A percentile compares a stretch with the other conserved stretches of the same genome.
phyloP scores from a whole-genome alignment of 1,140 invertebrate species.

The Dinoponera quadriceps region DNA sequence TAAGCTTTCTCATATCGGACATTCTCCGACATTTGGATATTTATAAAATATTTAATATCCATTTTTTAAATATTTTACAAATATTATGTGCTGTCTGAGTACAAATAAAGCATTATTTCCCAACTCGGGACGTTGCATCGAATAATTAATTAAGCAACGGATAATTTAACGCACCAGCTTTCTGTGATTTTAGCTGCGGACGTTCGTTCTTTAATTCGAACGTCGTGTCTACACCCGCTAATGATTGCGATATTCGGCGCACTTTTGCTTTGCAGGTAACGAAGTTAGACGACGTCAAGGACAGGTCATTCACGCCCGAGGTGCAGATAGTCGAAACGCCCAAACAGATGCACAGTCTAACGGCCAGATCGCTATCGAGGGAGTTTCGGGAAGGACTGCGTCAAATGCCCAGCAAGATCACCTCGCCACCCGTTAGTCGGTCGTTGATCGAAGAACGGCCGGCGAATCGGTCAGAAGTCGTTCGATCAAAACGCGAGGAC shows the following conservation, averaged over 20 bases:
- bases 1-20: too few species aligned
- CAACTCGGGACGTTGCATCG: too few species aligned
- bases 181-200: too few species aligned
- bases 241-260: not conserved
- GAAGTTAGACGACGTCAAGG: constrained; percentile 64
- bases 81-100: too few species aligned
- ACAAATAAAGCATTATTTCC: too few species aligned
- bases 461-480: constrained; percentile 61
- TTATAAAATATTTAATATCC: too few species aligned
- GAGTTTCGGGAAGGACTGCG: constrained; percentile 90
- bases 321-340: constrained; percentile 81
- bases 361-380: constrained; percentile 91
- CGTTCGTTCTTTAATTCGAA: too few species aligned
- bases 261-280: constrained; percentile 60
- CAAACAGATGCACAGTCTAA: constrained; percentile 91
- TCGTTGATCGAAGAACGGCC: constrained; percentile 66
- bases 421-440: constrained; percentile 70
- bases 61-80: not conserved
- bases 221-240: too few species aligned
- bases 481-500: constrained; percentile 56
- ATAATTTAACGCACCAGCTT: too few species aligned
- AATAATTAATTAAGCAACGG: too few species aligned
- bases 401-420: constrained; percentile 78
- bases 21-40: too few species aligned
- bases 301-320: constrained; percentile 79